Evolutionary conservation across 2,797 vertebrate species (phyloP).

Genomic region (Graptemys geographica): DNA sequence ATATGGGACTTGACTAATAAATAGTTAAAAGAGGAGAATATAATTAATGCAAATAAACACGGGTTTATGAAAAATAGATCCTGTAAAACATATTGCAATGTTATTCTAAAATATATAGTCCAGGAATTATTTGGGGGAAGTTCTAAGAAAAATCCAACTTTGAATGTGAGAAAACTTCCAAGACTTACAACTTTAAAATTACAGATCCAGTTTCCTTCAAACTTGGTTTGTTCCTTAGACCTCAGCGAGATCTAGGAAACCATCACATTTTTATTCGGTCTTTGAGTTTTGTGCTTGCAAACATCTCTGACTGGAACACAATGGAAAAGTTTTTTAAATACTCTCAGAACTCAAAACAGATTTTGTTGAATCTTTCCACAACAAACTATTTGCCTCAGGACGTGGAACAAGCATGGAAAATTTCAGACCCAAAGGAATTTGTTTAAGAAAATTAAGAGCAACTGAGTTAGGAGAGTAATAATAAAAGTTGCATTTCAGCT

Average conservation of each 20-base stretch:
- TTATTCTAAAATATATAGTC: background rate
- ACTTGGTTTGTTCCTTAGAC: background rate
- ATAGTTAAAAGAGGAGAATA: background rate
- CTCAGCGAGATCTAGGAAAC: background rate
- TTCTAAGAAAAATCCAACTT: background rate
- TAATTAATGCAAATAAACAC: background rate
- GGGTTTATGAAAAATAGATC: background rate
- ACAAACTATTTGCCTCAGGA: conserved; percentile 1
- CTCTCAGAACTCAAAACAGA: background rate
- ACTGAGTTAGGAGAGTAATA: background rate
- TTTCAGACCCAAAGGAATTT: background rate
- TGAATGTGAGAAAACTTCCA: background rate
- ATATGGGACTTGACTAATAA: background rate
- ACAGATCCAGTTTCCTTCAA: background rate
- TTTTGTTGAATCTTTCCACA: background rate
- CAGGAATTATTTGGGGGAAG: background rate
- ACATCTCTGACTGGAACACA: accelerated
- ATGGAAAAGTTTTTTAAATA: background rate
- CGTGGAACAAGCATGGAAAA: background rate
- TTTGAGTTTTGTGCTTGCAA: accelerated
- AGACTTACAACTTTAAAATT: background rate
- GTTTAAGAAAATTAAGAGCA: background rate
- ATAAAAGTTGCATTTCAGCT: background rate
- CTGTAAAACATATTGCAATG: background rate
- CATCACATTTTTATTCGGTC: accelerated